Evolutionary conservation across 2,797 vertebrate species (phyloP), one percentile per base, ranked within the genome.

Genomic region (Champsocephalus esox): DNA sequence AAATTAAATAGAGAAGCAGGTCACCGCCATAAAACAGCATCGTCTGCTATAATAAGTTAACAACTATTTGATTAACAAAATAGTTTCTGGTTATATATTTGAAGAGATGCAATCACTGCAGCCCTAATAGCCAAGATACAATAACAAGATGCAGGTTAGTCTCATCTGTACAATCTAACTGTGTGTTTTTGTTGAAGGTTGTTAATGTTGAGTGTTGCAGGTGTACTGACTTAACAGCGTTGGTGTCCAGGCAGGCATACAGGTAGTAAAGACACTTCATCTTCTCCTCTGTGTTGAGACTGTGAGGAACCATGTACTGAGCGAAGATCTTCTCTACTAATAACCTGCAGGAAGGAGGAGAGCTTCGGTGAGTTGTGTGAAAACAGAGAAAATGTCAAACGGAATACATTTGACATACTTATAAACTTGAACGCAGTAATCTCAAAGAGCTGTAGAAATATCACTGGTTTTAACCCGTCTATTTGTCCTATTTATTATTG

Each of bases 231-330:
- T 99, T 99, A 77, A 99, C 98, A 82, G 98, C 98, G 73, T 99
- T 99, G 70, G 97, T 97, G 93, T 99, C 98, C 95, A 99, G 94
- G 81, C 97, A 98, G 89, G 98, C 97, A 56, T 99, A 99, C 89
- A 99, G 95, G 91, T 99, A 99, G 93, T 99, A 99, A 14, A 99
- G 96, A 94, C 98, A 99, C 85, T 99, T 99, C 98, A 99, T 99
- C 92, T 99, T 96, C 84, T 99, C 97, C 94, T 99, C 98, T 0
- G 98, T 99, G 94, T 99, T 98, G 81, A 99, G 93, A 92, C 96
- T 99, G 92, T 99, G 98, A 79, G 98, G 98, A 74, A 99, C 98
- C 84, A 99, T 97, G 93, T 96, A 99, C 82, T 99, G 98, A 78
- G 98, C 98, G 91, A 99, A 99, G 80, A 99, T 99, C 94, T 99